Base-by-base conservation (phyloP, 2,888 invertebrate species). In the Scaptodrosophila latifasciaeformis region DNA sequence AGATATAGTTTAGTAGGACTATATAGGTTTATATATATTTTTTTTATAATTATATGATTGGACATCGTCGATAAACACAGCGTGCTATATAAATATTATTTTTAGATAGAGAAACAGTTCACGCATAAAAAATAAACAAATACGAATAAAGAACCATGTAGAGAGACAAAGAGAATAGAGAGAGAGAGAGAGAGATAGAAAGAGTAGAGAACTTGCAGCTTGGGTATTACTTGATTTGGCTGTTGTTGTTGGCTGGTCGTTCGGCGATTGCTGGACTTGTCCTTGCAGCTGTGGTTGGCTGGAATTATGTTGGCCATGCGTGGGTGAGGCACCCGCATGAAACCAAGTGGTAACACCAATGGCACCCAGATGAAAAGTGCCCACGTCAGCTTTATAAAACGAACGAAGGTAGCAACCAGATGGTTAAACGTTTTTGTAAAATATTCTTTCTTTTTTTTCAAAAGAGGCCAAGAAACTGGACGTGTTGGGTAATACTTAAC, bases 301-400 rank as follows among this genome's bases (percentile, higher is more conserved):
- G 59, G 24, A 5, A 7, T 7, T 24, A 3, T 24, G 24, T 5
- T 67, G 51, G 42, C 12, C 60, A 60, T 69, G 67, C 39, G 68
- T 65, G 29, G 70, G 70, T 66, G 84, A 82, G 49, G 83, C 82
- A 63, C 86, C 86, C 58, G 86, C 82, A 82, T 86, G 86, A 75
- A 84, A 86, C 84, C 86, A 86, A 65, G 86, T 86, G 75, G 86
- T 86, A 44, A 86, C 84, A 80, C 86, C 86, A 62, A 86, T 78
- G 63, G 75, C 82, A 67, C 83, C 81, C 64, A 84, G 70, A 59
- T 80, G 72, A 59, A 65, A 70, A 46, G 75, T 79, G 24, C 72
- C 62, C 57, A 70, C 67, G 65, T 85, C 86, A 82, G 81, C 86
- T 86, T 69, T 62, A 65, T 61, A 43, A 31, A 65, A 53, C 54